Conservation (phyloP, 2,113 vertebrate species). For the Chaetura pelagica region DNA sequence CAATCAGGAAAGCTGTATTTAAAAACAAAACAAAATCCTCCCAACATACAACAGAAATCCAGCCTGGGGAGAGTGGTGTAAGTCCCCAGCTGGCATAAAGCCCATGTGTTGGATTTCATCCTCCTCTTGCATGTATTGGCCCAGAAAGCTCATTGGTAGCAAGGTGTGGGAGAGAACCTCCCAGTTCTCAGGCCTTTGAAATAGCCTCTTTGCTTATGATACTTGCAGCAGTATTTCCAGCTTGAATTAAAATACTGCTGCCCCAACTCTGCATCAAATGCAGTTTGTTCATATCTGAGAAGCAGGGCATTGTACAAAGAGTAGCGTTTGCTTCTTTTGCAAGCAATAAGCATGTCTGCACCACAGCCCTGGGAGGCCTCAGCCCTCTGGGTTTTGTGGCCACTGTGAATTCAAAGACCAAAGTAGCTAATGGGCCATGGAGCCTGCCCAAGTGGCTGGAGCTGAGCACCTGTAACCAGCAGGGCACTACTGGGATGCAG, state of each 20-base stretch:
- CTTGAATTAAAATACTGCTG: background rate
- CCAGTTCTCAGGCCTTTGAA: background rate
- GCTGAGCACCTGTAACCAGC: background rate
- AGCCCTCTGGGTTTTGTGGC: background rate
- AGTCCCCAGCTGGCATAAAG: background rate
- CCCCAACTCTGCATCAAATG: background rate
- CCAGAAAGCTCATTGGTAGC: background rate
- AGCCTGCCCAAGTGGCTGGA: background rate
- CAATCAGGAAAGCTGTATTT: background rate
- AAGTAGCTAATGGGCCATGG: rapidly evolving
- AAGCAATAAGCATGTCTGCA: background rate
- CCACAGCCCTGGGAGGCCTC: background rate
- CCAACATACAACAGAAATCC: background rate
- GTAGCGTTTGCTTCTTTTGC: background rate
- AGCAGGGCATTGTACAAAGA: rapidly evolving
- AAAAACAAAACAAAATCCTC: constrained; percentile 2
- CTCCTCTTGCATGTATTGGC: background rate
- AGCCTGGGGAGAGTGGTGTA: background rate
- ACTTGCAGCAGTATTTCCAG: background rate
- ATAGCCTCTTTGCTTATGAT: background rate
- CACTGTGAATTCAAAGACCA: background rate
- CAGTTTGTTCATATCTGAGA: background rate
- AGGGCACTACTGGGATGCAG: background rate
- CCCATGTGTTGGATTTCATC: background rate
- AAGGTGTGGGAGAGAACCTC: background rate